Percentiles rank a stretch among this genome's conserved stretches.
These are phyloP conservation scores for Polietes domitor DNA, from an alignment of 2,888 invertebrate genomes.

Conservation along the genomic window DNA sequence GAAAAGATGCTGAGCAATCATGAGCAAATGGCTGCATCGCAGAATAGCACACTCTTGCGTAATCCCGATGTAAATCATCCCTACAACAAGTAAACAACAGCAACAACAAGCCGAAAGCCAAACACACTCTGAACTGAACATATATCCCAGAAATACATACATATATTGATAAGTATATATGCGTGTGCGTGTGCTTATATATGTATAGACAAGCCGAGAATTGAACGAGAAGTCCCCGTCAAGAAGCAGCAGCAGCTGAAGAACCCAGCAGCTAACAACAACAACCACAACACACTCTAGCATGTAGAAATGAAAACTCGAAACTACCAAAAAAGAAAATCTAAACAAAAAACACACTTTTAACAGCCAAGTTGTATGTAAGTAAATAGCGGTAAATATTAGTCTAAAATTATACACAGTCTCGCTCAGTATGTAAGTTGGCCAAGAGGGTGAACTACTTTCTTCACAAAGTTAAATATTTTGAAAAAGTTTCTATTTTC, in stretches of 20 bases:
- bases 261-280: not conserved
- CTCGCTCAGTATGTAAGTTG: not conserved
- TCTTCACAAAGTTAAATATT: too few species aligned
- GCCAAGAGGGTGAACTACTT: not conserved
- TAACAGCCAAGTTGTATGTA: conserved; percentile 35
- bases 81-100: conserved; percentile 78
- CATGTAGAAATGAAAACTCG: conserved; percentile 28
- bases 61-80: conserved; percentile 79
- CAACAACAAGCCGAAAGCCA: conserved; percentile 42
- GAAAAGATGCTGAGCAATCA: conserved; percentile 80
- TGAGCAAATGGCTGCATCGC: conserved; percentile 74
- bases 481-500: too few species aligned
- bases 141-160: conserved; percentile 39
- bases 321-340: conserved; percentile 21
- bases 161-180: not conserved
- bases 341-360: conserved; percentile 16
- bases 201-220: too few species aligned
- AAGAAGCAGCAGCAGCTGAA: not conserved
- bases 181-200: too few species aligned
- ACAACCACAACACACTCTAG: conserved; percentile 5
- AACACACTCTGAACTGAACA: conserved; percentile 66
- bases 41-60: conserved; percentile 78
- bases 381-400: conserved; percentile 29
- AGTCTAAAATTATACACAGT: conserved; percentile 11
- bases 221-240: not conserved